Conservation (phyloP, 2,797 vertebrate genomes). For the Enteromius anoplus region DNA sequence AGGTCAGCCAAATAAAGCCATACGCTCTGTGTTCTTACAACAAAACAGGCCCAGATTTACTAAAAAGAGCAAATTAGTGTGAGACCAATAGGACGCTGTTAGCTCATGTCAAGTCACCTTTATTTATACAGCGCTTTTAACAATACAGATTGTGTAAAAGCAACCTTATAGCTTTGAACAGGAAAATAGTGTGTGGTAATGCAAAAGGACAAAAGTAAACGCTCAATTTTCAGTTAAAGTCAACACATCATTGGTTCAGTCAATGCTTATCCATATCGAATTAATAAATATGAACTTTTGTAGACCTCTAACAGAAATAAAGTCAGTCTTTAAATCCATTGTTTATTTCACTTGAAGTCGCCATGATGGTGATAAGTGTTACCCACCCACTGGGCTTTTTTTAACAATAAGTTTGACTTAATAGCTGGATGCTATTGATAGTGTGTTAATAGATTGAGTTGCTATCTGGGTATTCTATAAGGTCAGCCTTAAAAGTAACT, state of each 20-base stretch:
- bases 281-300: no score
- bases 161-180: no score
- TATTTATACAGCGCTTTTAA: no score
- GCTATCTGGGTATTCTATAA: not conserved
- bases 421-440: not conserved
- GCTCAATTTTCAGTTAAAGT: no score
- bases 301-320: no score
- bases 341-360: not conserved
- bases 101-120: not conserved
- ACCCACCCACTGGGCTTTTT: no score
- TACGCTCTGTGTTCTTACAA: not conserved
- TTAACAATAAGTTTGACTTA: not conserved
- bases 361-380: not conserved
- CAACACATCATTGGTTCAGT: no score
- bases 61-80: not conserved
- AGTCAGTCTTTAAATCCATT: not conserved
- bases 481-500: not conserved
- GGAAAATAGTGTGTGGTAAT: no score
- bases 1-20: slow-evolving; percentile 75
- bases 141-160: no score
- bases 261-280: no score
- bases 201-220: no score
- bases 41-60: not conserved
- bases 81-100: not conserved
- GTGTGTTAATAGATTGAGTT: not conserved